Percentiles rank a stretch among this genome's conserved stretches.
Conservation (phyloP, 2,113 vertebrate genomes). For the Lamprologus tigripictilis region DNA sequence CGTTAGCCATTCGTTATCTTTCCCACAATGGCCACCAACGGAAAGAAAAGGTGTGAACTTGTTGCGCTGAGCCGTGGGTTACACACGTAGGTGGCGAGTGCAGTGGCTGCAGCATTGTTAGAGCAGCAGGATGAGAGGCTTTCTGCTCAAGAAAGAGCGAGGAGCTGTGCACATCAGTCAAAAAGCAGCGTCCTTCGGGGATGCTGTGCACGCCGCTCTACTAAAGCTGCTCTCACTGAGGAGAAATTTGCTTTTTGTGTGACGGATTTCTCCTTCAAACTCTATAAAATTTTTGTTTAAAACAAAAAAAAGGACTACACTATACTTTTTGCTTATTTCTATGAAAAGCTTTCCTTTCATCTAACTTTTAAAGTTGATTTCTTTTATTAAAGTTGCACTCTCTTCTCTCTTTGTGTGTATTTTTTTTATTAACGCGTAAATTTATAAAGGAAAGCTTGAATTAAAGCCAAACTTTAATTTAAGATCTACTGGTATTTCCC, state of each 20-base stretch:
- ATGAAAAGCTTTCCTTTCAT: not conserved
- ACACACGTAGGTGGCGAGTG: not conserved
- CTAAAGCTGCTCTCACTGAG: not conserved
- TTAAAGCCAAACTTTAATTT: not conserved
- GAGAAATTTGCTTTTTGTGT: not conserved
- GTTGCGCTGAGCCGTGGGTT: not conserved
- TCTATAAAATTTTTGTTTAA: not conserved
- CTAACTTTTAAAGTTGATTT: not conserved
- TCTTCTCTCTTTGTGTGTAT: accelerated
- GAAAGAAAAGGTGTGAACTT: not conserved
- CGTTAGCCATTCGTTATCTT: not conserved
- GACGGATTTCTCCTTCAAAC: not conserved
- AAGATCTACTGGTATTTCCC: not conserved
- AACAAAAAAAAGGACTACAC: not conserved
- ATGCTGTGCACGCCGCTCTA: not conserved
- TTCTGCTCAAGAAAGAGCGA: not conserved
- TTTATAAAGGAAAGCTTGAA: not conserved
- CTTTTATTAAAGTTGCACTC: not conserved
- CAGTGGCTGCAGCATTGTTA: not conserved
- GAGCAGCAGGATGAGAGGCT: not conserved
- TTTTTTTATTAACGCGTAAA: accelerated
- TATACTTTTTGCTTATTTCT: not conserved
- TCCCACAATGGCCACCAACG: not conserved
- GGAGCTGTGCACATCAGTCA: not conserved
- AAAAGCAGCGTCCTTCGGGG: not conserved